Conservation (phyloP, 2,113 vertebrate genomes). For the Nestor notabilis region DNA sequence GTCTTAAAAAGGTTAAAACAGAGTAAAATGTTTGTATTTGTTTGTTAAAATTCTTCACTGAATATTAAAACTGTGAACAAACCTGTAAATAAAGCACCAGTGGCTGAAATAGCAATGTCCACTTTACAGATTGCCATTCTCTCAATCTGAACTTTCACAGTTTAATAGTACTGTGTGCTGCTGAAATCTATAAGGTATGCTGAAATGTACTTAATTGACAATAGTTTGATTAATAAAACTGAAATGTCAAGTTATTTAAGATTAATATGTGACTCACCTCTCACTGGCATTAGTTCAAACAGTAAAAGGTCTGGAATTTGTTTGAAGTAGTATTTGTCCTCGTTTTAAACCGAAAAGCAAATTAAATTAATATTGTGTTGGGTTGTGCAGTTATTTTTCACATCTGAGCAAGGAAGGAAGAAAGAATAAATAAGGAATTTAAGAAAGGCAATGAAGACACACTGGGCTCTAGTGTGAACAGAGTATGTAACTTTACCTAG, state of each 20-base stretch:
- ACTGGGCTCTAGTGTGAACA: background rate
- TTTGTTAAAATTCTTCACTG: background rate
- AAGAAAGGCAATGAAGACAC: background rate
- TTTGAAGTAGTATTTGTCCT: background rate
- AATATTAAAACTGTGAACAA: background rate
- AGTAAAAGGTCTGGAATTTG: background rate
- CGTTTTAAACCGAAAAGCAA: background rate
- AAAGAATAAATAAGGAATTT: background rate
- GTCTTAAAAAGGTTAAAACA: background rate
- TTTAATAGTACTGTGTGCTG: background rate
- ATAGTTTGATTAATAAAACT: conserved; percentile 14
- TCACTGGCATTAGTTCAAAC: conserved; percentile 14
- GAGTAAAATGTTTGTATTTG: background rate
- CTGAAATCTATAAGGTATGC: background rate
- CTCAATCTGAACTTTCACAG: background rate
- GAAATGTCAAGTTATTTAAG: conserved; percentile 26
- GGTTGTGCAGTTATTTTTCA: background rate
- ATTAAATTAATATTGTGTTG: background rate
- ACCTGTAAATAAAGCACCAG: background rate
- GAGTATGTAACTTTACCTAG: background rate
- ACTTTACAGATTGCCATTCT: background rate
- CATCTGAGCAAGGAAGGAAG: background rate
- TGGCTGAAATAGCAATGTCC: background rate
- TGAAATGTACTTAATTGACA: conserved; percentile 8
- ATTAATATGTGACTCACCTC: background rate